Evolutionary conservation across 2,113 vertebrate genomes (phyloP), one percentile per base, ranked within the genome.

Genomic region (Dasyprocta punctata): DNA sequence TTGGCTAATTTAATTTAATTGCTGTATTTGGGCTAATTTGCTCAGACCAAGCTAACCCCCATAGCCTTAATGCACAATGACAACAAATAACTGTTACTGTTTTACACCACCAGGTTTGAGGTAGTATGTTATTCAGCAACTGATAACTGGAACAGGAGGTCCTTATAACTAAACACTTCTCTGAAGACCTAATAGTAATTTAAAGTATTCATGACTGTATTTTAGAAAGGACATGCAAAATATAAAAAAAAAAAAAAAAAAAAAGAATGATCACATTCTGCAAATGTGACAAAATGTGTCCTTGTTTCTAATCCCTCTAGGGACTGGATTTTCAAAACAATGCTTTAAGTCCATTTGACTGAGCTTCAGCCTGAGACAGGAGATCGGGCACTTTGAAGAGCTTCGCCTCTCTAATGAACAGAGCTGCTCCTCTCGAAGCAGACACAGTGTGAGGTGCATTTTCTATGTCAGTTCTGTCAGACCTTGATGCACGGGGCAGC

Each of bases 401-500:
- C 36, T 65, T 49, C 4, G 0, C 81, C 80, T 86, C 33, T 54
- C 58, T 92, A 93, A 94, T 26, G 87, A 97, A 87, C 14, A 84
- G 30, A 95, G 86, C 67, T 22, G 2, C 28, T 87, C 60, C 44
- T 95, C 86, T 93, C 80, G 41, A 75, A 28, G 60, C 0, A 2
- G 94, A 96, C 56, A n/a, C 47, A 83, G 54, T 4, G 54, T 14
- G 73, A 96, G 33, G 44, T 47, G 0, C 60, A 86, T 92, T 89
- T 89, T 86, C 92, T 86, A 52, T 94, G 83, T 94, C 96, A 93
- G 91, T 58, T 60, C 84, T 56, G 69, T 80, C 41, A 80, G 63
- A 89, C 9, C 11, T 75, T 93, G 89, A 65, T 69, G 33, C 2
- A 38, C 1, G 0, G 33, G 26, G 80, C 14, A 61, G 54, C 54